Percentiles rank a stretch among this genome's conserved stretches.
Evolutionary conservation across 2,888 invertebrate species (phyloP).

Genomic region (Apamea anceps): DNA sequence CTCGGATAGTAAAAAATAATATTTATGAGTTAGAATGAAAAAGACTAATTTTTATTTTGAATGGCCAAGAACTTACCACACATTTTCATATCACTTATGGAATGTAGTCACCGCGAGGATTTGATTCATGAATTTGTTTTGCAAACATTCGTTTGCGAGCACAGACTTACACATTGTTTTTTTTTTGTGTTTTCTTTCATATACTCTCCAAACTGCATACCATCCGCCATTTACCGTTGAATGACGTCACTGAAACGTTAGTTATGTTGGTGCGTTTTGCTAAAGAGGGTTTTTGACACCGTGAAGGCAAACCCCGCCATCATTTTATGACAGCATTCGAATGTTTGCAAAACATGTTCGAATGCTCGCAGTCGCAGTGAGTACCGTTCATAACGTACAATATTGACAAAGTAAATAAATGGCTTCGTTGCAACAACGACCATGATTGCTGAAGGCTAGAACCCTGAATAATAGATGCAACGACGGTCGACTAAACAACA

Average conservation of each 20-base stretch:
- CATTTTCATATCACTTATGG: not conserved
- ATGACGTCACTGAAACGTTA: not conserved
- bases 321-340: not conserved
- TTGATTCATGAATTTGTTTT: not conserved
- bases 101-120: too few relatives aligned
- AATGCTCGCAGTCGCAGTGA: not conserved
- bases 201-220: not conserved
- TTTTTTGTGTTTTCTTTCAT: not conserved
- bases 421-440: not conserved
- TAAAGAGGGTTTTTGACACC: not conserved
- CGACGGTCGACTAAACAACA: too few relatives aligned
- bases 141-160: not conserved
- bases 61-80: not conserved
- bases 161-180: not conserved
- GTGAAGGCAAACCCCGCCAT: not conserved
- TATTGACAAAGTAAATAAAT: not conserved
- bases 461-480: constrained; percentile 16
- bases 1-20: too few relatives aligned
- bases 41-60: too few relatives aligned
- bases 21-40: too few relatives aligned
- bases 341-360: not conserved
- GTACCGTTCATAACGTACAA: too few relatives aligned
- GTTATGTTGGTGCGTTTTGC: not conserved
- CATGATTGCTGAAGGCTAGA: not conserved
- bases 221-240: not conserved